These are phyloP conservation scores for Vanessa atalanta DNA, from an alignment of 1,140 invertebrate genomes.

Conservation along the genomic window DNA sequence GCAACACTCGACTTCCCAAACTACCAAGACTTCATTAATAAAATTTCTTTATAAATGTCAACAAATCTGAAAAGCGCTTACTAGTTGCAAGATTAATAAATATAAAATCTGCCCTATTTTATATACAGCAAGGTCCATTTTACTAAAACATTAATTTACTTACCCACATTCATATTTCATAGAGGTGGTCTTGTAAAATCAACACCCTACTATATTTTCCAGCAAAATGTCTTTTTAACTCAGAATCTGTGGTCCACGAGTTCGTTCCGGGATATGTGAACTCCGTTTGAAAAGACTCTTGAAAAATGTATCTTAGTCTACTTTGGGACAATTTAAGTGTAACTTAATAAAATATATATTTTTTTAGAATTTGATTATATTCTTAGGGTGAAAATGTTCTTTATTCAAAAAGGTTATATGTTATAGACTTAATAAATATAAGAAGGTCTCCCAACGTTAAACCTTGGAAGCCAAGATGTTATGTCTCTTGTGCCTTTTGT, in stretches of 20 bases:
- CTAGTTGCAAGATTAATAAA: neutral
- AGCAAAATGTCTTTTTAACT: conserved; percentile 26
- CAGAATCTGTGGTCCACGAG: neutral
- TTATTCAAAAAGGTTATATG: too few species aligned
- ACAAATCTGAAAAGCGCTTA: conserved; percentile 22
- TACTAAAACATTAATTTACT: conserved; percentile 21
- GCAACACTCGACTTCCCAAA: neutral
- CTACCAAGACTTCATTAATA: conserved; percentile 20
- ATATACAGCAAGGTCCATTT: neutral
- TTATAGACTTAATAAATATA: too few species aligned
- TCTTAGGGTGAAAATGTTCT: too few species aligned
- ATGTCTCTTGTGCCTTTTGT: too few species aligned
- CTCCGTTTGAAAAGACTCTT: conserved; percentile 17
- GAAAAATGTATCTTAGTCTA: conserved; percentile 11
- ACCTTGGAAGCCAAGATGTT: too few species aligned
- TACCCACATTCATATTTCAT: conserved; percentile 30
- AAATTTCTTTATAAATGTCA: conserved; percentile 23
- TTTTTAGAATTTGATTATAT: too few species aligned
- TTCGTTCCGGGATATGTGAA: conserved; percentile 21
- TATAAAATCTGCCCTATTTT: neutral
- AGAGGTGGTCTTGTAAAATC: conserved; percentile 29
- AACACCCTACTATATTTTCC: conserved; percentile 25
- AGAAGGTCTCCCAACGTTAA: too few species aligned
- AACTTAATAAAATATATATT: too few species aligned
- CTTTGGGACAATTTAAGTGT: conserved; percentile 8